Percentiles rank a stretch among this genome's conserved stretches.
Conservation (phyloP, 2,113 vertebrate genomes). For the Rhinopomastus cyanomelas region DNA sequence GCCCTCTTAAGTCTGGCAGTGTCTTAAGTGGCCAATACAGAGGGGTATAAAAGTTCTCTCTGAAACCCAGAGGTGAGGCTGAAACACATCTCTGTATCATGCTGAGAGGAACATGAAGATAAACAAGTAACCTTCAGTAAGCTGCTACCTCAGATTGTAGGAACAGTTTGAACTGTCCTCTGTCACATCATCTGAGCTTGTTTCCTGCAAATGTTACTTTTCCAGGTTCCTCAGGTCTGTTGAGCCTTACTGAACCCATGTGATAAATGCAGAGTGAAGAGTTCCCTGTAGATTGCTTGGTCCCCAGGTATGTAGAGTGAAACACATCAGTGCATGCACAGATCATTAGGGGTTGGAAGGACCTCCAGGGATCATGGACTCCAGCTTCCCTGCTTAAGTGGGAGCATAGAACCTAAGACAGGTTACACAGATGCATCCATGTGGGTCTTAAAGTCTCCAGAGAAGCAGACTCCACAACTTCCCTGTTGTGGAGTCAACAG, state of each 20-base stretch:
- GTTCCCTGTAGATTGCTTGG: background rate
- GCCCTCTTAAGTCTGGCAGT: conserved; percentile 77
- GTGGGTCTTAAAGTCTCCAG: too few species aligned
- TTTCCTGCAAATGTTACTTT: background rate
- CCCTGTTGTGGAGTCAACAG: too few species aligned
- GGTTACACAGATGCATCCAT: too few species aligned
- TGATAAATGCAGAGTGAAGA: background rate
- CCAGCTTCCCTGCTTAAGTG: too few species aligned
- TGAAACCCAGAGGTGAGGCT: conserved; percentile 71
- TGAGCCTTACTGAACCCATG: background rate
- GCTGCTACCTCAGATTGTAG: background rate
- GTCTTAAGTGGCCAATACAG: conserved; percentile 81
- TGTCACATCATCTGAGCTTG: background rate
- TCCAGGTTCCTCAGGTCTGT: background rate
- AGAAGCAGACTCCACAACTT: too few species aligned
- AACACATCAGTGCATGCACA: background rate
- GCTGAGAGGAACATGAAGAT: conserved; percentile 64
- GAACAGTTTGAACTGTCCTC: background rate
- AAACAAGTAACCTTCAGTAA: background rate
- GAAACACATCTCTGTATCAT: conserved; percentile 68
- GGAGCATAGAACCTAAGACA: too few species aligned
- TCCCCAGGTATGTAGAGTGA: background rate
- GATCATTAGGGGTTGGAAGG: too few species aligned
- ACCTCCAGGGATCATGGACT: too few species aligned
- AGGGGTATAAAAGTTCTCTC: conserved; percentile 79